Evolutionary conservation across 2,797 vertebrate genomes (phyloP).

Genomic region (Molossus alvarezi): DNA sequence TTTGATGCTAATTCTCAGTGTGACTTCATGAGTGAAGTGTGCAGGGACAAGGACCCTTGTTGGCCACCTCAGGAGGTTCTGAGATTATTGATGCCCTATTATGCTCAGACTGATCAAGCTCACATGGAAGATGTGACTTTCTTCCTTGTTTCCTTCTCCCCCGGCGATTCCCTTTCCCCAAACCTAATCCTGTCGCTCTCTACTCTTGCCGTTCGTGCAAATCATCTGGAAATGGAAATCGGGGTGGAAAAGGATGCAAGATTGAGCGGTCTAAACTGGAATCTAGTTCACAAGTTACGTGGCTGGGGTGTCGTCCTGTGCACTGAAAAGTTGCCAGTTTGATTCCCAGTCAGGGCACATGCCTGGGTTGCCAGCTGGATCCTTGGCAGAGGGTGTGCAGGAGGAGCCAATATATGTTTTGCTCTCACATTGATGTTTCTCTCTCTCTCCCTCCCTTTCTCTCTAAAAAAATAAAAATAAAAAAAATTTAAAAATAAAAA

Average conservation of each 20-base stretch:
- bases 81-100: background rate
- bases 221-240: background rate
- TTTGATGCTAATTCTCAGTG: background rate
- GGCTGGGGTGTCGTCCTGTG: background rate
- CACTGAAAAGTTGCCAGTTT: background rate
- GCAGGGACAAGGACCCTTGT: background rate
- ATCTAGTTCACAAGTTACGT: background rate
- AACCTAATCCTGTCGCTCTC: background rate
- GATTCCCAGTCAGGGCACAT: background rate
- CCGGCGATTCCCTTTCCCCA: background rate
- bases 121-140: background rate
- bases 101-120: background rate
- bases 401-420: background rate
- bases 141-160: background rate
- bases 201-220: background rate
- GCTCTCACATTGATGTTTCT: background rate
- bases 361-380: background rate
- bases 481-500: no score
- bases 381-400: no score
- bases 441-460: background rate
- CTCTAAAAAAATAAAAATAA: no score
- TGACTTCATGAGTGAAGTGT: background rate
- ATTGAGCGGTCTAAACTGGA: background rate
- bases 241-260: background rate
- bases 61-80: background rate